Conservation (phyloP, 2,113 vertebrate genomes). For the Choloepus hoffmanni region DNA sequence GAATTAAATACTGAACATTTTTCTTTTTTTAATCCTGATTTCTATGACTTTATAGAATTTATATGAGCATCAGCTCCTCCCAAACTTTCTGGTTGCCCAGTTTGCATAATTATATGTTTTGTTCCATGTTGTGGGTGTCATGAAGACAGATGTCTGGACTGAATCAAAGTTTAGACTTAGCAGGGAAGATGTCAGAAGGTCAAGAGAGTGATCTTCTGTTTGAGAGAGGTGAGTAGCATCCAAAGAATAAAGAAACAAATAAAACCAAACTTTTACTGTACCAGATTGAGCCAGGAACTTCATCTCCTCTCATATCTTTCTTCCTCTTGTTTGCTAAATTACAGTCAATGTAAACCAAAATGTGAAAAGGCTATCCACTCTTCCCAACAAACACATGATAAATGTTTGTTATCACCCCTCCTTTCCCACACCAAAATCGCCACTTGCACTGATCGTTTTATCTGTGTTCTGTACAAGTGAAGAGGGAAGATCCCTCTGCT, state of each 20-base stretch:
- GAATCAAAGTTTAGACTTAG: background rate
- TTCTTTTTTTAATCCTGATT: background rate
- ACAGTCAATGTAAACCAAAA: background rate
- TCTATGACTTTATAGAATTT: background rate
- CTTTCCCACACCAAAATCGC: background rate
- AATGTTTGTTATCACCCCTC: background rate
- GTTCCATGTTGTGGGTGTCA: background rate
- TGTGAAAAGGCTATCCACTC: background rate
- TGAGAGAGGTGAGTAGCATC: background rate
- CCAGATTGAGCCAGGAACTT: background rate
- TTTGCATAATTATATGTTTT: background rate
- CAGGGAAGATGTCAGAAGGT: background rate
- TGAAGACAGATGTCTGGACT: background rate
- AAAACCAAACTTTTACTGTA: background rate
- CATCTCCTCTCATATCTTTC: background rate
- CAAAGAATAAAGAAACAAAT: background rate
- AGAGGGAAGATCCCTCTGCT: background rate
- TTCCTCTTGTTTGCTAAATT: background rate
- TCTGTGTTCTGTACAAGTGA: background rate
- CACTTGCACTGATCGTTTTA: background rate
- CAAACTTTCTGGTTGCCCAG: background rate
- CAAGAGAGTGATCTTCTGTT: background rate
- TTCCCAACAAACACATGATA: background rate
- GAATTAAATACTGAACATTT: background rate
- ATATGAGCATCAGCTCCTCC: background rate